These are phyloP conservation scores for Rapana venosa DNA, from an alignment of 2,888 invertebrate species.

Conservation along the genomic window DNA sequence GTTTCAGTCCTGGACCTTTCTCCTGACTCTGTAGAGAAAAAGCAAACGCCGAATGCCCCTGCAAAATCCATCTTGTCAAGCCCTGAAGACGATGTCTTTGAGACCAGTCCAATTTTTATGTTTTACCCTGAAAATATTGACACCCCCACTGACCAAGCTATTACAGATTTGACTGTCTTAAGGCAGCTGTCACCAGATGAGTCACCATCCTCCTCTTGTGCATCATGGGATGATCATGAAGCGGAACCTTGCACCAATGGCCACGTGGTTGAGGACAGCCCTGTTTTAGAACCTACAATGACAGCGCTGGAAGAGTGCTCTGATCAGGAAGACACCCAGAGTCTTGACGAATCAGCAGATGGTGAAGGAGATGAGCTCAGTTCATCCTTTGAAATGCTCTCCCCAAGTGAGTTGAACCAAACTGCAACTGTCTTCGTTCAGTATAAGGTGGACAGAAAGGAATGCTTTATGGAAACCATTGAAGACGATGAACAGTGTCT, in stretches of 20 bases:
- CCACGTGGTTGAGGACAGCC: constrained; percentile 61
- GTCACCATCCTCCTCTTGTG: constrained; percentile 66
- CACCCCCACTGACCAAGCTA: constrained; percentile 57
- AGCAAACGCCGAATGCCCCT: constrained; percentile 82
- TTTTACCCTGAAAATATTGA: constrained; percentile 46
- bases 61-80: constrained; percentile 76
- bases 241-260: constrained; percentile 51
- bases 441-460: background rate
- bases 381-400: constrained; percentile 49
- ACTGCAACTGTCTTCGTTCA: background rate
- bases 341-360: constrained; percentile 45
- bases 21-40: constrained; percentile 76
- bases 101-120: constrained; percentile 70
- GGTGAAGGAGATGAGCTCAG: constrained; percentile 58
- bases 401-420: constrained; percentile 58
- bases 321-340: constrained; percentile 21
- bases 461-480: background rate
- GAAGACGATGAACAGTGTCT: background rate
- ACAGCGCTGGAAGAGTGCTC: constrained; percentile 27
- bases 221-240: constrained; percentile 59
- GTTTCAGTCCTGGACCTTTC: constrained; percentile 76
- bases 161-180: constrained; percentile 47
- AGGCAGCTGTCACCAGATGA: constrained; percentile 55
- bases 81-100: constrained; percentile 79
- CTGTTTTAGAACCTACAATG: constrained; percentile 56